Conservation (phyloP, 2,113 vertebrate genomes). For the Hippolais icterina region DNA sequence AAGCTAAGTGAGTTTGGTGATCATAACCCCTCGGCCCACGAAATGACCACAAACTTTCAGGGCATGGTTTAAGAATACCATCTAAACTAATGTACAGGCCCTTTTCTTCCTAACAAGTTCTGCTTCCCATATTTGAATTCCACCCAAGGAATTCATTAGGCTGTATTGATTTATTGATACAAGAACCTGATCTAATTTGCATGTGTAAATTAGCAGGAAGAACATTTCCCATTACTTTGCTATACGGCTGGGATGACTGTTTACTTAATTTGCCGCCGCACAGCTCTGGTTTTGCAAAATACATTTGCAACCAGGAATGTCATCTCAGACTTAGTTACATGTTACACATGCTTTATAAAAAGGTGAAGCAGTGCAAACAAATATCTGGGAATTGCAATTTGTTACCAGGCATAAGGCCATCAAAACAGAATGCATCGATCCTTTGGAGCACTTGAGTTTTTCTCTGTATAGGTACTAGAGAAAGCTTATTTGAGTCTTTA, state of each 20-base stretch:
- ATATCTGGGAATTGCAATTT: not conserved
- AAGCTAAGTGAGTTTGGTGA: not conserved
- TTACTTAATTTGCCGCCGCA: conserved; percentile 29
- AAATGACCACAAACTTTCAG: not conserved
- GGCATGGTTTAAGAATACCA: not conserved
- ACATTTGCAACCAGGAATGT: not conserved
- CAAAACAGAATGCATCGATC: not conserved
- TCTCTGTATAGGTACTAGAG: not conserved
- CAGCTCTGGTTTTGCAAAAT: not conserved
- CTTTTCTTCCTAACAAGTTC: not conserved
- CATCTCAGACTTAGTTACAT: conserved; percentile 7
- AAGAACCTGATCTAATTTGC: conserved; percentile 43
- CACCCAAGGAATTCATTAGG: conserved; percentile 39
- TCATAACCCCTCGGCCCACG: not conserved
- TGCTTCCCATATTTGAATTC: not conserved
- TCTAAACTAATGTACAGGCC: not conserved
- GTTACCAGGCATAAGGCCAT: not conserved
- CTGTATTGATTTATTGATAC: conserved; percentile 55
- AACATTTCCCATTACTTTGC: conserved; percentile 37
- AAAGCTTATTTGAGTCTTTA: not conserved
- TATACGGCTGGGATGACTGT: conserved; percentile 2
- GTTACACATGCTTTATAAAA: not conserved
- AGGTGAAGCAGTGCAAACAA: not conserved
- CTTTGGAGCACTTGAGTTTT: not conserved
- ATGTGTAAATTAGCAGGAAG: conserved; percentile 59